Evolutionary conservation across 2,113 vertebrate genomes (phyloP).

Genomic region (Embiotoca jacksoni): DNA sequence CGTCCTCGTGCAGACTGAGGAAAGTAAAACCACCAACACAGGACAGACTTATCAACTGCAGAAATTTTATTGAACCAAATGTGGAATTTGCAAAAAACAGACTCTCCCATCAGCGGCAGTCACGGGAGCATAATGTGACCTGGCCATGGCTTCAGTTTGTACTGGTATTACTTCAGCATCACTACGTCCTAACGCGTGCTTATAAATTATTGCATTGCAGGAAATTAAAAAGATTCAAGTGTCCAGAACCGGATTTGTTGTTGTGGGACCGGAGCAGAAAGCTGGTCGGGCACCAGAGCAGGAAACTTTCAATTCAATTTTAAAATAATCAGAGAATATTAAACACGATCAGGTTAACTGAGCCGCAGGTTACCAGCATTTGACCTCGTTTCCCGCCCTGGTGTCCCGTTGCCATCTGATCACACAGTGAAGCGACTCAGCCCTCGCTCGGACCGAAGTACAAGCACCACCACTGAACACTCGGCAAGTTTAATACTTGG

Average conservation of each 20-base stretch:
- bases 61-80: constrained; percentile 68
- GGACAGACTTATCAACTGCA: constrained; percentile 48
- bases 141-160: constrained; percentile 55
- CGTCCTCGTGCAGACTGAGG: too few species aligned
- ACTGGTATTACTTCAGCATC: constrained; percentile 36
- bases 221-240: constrained; percentile 34
- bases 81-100: constrained; percentile 49
- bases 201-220: constrained; percentile 66
- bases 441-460: not conserved
- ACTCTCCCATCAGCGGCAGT: constrained; percentile 20
- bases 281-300: constrained; percentile 24
- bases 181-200: constrained; percentile 1
- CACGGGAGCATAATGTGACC: constrained; percentile 43
- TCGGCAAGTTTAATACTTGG: constrained; percentile 4
- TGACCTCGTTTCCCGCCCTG: not conserved
- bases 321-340: not conserved
- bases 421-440: not conserved
- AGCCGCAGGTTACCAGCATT: not conserved
- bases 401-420: not conserved
- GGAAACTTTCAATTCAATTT: not conserved
- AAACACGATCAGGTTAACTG: not conserved
- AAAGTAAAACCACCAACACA: constrained; percentile 11
- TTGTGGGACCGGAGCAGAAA: constrained; percentile 1
- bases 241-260: constrained; percentile 20
- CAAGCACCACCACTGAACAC: not conserved